These are phyloP conservation scores for Scaptomyza montana DNA, from an alignment of 1,140 invertebrate species.

Conservation along the genomic window DNA sequence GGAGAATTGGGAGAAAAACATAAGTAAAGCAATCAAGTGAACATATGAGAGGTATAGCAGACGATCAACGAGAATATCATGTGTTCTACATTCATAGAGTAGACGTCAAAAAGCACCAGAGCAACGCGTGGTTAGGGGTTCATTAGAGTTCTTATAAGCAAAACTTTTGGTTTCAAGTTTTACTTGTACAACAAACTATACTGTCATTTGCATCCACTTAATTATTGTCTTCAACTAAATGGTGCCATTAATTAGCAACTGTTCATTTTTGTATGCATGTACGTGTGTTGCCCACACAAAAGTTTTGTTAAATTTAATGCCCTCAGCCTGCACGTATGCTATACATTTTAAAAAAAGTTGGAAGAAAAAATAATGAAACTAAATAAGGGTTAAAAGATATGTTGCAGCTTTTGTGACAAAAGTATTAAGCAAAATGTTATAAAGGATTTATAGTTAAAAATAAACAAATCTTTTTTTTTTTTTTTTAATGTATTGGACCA, in stretches of 20 bases:
- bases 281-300: background rate
- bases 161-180: background rate
- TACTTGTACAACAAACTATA: background rate
- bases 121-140: no score
- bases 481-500: no score
- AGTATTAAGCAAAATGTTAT: no score
- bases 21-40: no score
- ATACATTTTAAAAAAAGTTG: background rate
- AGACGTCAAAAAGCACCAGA: no score
- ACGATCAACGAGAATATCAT: no score
- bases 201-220: conserved; percentile 17
- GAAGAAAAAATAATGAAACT: background rate
- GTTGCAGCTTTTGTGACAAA: background rate
- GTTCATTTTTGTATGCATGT: background rate
- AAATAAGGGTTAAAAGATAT: background rate
- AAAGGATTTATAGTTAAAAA: no score
- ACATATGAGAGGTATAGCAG: no score
- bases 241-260: conserved; percentile 39
- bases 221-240: conserved; percentile 30
- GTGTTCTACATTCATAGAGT: no score
- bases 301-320: conserved; percentile 10
- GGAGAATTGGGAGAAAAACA: no score
- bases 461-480: no score
- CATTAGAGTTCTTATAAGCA: no score
- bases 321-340: conserved; percentile 29